phyloP scores from a whole-genome alignment of 2,888 invertebrate species.

The Xanthia togata region DNA sequence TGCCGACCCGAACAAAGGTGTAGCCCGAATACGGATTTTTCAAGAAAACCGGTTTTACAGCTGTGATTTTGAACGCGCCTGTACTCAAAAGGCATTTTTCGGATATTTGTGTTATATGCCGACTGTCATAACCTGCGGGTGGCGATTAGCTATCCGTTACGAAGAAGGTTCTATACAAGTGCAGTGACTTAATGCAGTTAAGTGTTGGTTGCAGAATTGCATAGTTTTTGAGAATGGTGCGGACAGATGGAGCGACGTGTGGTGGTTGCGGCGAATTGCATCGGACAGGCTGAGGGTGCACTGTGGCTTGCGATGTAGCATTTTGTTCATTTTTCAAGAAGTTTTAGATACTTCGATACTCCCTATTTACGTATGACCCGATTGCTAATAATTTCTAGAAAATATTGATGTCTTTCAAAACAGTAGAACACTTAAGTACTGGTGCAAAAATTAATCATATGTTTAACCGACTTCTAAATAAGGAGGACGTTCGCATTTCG shows the following conservation, averaged over 20 bases:
- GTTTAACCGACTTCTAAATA: too few species aligned
- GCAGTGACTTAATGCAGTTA: slow-evolving; percentile 55
- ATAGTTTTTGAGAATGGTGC: slow-evolving; percentile 49
- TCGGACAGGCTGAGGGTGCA: slow-evolving; percentile 59
- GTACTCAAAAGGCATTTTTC: background rate
- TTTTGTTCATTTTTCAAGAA: too few species aligned
- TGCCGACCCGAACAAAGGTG: too few species aligned
- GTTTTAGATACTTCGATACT: background rate
- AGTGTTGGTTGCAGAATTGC: slow-evolving; percentile 63
- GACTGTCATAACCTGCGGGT: slow-evolving; percentile 87
- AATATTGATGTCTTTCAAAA: too few species aligned
- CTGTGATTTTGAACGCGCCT: background rate
- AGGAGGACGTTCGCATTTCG: too few species aligned
- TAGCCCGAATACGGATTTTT: background rate
- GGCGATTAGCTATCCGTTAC: slow-evolving; percentile 60
- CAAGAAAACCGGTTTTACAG: background rate
- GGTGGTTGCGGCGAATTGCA: slow-evolving; percentile 62
- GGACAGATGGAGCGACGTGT: slow-evolving; percentile 61
- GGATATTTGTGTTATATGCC: slow-evolving; percentile 63
- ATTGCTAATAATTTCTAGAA: too few species aligned
- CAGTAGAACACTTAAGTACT: too few species aligned
- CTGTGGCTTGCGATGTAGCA: slow-evolving; percentile 24
- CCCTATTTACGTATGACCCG: too few species aligned
- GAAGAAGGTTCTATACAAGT: slow-evolving; percentile 39
- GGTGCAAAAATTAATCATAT: too few species aligned